A percentile compares a stretch with the other conserved stretches of the same genome.
phyloP scores from a whole-genome alignment of 2,797 vertebrate species.

The Aulostomus chinensis region DNA sequence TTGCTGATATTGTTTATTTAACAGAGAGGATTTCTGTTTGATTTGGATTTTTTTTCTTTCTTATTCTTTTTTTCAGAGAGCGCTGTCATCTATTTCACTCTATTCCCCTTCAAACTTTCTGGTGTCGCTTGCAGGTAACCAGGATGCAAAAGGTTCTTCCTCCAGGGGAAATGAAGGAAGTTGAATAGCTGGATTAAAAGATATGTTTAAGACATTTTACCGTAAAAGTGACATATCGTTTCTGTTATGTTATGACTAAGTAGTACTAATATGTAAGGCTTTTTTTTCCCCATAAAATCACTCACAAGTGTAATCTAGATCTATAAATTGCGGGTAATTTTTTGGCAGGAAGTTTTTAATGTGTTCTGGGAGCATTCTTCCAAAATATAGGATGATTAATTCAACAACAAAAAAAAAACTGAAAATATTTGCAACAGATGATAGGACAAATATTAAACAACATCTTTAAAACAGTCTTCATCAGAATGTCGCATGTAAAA shows the following conservation, averaged over 20 bases:
- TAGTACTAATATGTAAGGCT: neutral
- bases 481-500: too few relatives aligned
- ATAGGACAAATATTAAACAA: too few relatives aligned
- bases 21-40: slow-evolving; percentile 67
- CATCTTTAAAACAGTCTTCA: too few relatives aligned
- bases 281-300: neutral
- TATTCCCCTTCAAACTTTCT: slow-evolving; percentile 54
- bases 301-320: neutral
- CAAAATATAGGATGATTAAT: too few relatives aligned
- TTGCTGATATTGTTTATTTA: slow-evolving; percentile 77
- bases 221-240: slow-evolving; percentile 48
- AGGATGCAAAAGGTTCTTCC: slow-evolving; percentile 50
- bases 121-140: slow-evolving; percentile 63
- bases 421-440: too few relatives aligned
- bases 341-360: too few relatives aligned
- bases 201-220: slow-evolving; percentile 47
- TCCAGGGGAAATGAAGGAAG: slow-evolving; percentile 40
- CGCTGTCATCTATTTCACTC: slow-evolving; percentile 54
- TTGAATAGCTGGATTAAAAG: slow-evolving; percentile 40
- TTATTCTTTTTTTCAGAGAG: slow-evolving; percentile 50
- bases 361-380: too few relatives aligned
- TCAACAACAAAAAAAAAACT: too few relatives aligned
- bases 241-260: slow-evolving; percentile 20
- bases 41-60: slow-evolving; percentile 55
- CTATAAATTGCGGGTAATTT: too few relatives aligned